These are phyloP conservation scores for Cromileptes altivelis DNA, from an alignment of 2,113 vertebrate genomes.

Conservation along the genomic window DNA sequence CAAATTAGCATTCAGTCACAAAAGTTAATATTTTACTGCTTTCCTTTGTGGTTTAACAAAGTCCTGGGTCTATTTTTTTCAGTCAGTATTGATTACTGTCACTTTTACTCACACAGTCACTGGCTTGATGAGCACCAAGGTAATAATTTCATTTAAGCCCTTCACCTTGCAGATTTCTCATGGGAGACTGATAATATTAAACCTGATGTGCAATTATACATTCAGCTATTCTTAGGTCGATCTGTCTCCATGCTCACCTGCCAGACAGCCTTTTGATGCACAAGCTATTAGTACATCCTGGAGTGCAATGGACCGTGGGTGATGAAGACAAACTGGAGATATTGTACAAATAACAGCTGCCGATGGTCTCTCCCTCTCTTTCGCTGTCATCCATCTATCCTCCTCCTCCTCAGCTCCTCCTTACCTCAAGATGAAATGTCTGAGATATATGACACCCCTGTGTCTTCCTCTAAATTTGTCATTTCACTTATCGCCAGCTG, in stretches of 20 bases:
- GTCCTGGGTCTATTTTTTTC: not conserved
- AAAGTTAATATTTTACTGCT: not conserved
- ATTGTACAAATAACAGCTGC: conserved; percentile 35
- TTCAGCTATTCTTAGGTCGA: conserved; percentile 40
- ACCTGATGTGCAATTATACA: conserved; percentile 58
- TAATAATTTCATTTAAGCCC: conserved; percentile 38
- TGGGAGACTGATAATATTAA: conserved; percentile 43
- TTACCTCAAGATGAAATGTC: conserved; percentile 47
- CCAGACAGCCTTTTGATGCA: conserved; percentile 56
- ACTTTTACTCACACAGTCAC: conserved; percentile 14
- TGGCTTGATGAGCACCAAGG: conserved; percentile 30
- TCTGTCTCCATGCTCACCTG: conserved; percentile 52
- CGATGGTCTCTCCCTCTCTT: conserved; percentile 27
- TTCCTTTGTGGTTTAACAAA: not conserved
- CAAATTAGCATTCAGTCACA: not conserved
- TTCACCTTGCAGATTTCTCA: conserved; percentile 39
- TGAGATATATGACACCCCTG: conserved; percentile 37
- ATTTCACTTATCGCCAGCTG: conserved; percentile 61
- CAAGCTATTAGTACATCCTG: conserved; percentile 42
- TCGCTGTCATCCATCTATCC: conserved; percentile 31
- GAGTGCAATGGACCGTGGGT: conserved; percentile 55
- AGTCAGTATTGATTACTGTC: conserved; percentile 39
- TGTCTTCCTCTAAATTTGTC: conserved; percentile 57
- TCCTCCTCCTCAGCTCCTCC: conserved; percentile 23
- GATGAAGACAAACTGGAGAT: conserved; percentile 66